phyloP scores from a whole-genome alignment of 2,797 vertebrate species.

The Pangasius sanitwongsei region DNA sequence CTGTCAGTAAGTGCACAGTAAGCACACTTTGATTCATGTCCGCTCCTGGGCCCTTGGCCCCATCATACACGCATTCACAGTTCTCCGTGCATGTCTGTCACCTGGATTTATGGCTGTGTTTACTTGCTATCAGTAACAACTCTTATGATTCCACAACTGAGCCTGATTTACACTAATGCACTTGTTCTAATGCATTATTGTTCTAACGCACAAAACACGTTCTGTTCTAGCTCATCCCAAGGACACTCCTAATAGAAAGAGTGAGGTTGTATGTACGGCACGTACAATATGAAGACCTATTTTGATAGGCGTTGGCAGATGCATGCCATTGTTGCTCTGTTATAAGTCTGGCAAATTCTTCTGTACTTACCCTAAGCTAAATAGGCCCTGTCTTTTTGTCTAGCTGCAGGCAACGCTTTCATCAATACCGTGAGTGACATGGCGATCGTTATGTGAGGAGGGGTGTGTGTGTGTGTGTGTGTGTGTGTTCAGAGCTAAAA shows the following conservation, averaged over 20 bases:
- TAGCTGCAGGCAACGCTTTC: slow-evolving; percentile 42
- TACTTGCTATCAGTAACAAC: slow-evolving; percentile 4
- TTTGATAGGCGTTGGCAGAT: background rate
- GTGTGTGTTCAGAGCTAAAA: slow-evolving; percentile 29
- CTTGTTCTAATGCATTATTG: background rate
- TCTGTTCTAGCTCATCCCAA: slow-evolving; percentile 1
- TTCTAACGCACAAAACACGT: background rate
- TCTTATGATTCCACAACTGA: slow-evolving; percentile 7
- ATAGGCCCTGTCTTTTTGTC: slow-evolving; percentile 42
- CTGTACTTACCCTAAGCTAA: slow-evolving; percentile 37
- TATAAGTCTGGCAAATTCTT: slow-evolving; percentile 25
- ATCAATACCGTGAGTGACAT: slow-evolving; percentile 43
- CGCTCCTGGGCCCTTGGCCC: slow-evolving; percentile 4
- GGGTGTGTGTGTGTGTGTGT: slow-evolving; percentile 25
- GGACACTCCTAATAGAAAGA: background rate
- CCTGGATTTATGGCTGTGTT: slow-evolving; percentile 35
- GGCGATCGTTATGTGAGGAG: slow-evolving; percentile 41
- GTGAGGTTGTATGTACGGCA: background rate
- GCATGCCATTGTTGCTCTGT: slow-evolving; percentile 22
- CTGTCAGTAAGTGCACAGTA: slow-evolving; percentile 40
- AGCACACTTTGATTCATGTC: slow-evolving; percentile 46
- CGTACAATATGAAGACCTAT: background rate
- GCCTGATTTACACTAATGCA: slow-evolving; percentile 11
- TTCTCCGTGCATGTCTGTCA: slow-evolving; percentile 13
- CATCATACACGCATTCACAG: slow-evolving; percentile 36